Conservation (phyloP, 2,797 vertebrate species). For the Pseudopleuronectes americanus region DNA sequence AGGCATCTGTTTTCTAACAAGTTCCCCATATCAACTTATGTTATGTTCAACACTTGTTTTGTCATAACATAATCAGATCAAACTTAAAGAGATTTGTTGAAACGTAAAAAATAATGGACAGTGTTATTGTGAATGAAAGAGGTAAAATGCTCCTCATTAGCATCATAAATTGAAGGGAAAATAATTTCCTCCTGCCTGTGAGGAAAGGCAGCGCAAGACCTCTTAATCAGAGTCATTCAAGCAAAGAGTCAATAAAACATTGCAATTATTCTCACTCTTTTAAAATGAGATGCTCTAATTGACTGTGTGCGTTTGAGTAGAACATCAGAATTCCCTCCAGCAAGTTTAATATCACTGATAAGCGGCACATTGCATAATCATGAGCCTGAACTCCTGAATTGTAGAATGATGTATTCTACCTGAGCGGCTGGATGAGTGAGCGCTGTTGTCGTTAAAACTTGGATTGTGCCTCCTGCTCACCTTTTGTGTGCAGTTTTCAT, state of each 20-base stretch:
- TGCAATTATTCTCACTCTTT: slow-evolving; percentile 65
- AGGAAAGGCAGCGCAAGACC: slow-evolving; percentile 69
- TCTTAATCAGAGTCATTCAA: slow-evolving; percentile 77
- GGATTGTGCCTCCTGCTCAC: slow-evolving; percentile 23
- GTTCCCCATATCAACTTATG: neutral
- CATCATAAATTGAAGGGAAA: slow-evolving; percentile 49
- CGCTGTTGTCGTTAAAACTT: slow-evolving; percentile 20
- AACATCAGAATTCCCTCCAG: slow-evolving; percentile 63
- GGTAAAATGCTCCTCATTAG: slow-evolving; percentile 50
- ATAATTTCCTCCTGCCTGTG: slow-evolving; percentile 59
- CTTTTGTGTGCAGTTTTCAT: slow-evolving; percentile 45
- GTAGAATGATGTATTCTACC: slow-evolving; percentile 37
- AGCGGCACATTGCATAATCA: slow-evolving; percentile 51
- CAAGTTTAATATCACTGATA: slow-evolving; percentile 55
- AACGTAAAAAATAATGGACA: slow-evolving; percentile 20
- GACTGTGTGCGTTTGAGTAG: slow-evolving; percentile 74
- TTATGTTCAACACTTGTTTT: too few relatives aligned
- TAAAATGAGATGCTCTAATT: slow-evolving; percentile 71
- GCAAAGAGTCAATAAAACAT: slow-evolving; percentile 69
- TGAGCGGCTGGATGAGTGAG: slow-evolving; percentile 12
- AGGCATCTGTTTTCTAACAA: too few relatives aligned
- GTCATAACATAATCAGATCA: slow-evolving; percentile 7
- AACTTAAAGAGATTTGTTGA: neutral
- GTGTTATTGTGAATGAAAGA: slow-evolving; percentile 13
- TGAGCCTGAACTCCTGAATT: slow-evolving; percentile 39